A percentile compares a stretch with the other conserved stretches of the same genome.
These are phyloP conservation scores for Trichopria drosophilae DNA, from an alignment of 2,888 invertebrate genomes.

Conservation along the genomic window DNA sequence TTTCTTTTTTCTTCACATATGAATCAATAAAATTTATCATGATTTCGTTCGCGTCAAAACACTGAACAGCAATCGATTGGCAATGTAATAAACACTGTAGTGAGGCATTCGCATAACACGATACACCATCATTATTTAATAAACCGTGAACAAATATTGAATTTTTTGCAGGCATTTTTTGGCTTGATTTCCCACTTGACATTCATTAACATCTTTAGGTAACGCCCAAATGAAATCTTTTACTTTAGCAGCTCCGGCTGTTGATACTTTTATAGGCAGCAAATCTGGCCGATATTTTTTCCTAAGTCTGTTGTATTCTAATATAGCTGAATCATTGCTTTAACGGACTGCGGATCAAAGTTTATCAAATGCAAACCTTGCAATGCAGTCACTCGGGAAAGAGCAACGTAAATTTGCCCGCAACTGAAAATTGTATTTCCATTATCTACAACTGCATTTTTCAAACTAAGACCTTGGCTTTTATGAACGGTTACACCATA, in stretches of 20 bases:
- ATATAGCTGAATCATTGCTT: slow-evolving; percentile 29
- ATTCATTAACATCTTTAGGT: slow-evolving; percentile 1
- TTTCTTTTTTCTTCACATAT: no score
- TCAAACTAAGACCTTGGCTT: no score
- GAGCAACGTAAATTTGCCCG: slow-evolving; percentile 39
- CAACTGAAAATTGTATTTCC: no score
- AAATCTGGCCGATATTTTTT: slow-evolving; percentile 26
- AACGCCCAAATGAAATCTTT: slow-evolving; percentile 21
- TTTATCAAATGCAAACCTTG: slow-evolving; percentile 37
- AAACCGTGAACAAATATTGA: slow-evolving; percentile 3
- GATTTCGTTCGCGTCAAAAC: slow-evolving; percentile 8
- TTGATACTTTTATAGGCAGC: slow-evolving; percentile 8
- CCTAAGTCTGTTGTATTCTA: slow-evolving; percentile 32
- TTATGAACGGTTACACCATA: no score
- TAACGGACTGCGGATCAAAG: slow-evolving; percentile 31
- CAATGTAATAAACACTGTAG: not conserved
- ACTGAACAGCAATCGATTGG: slow-evolving; percentile 5
- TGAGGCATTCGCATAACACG: slow-evolving; percentile 1
- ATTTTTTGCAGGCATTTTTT: not conserved
- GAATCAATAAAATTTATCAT: slow-evolving; percentile 3
- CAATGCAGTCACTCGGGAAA: slow-evolving; percentile 34
- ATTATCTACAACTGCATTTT: no score
- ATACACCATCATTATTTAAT: not conserved
- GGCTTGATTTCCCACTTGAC: slow-evolving; percentile 14
- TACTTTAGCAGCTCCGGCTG: slow-evolving; percentile 8